A percentile compares a stretch with the other conserved stretches of the same genome.
These are phyloP conservation scores for Syrista parreyssii DNA, from an alignment of 2,888 invertebrate genomes.

Conservation along the genomic window DNA sequence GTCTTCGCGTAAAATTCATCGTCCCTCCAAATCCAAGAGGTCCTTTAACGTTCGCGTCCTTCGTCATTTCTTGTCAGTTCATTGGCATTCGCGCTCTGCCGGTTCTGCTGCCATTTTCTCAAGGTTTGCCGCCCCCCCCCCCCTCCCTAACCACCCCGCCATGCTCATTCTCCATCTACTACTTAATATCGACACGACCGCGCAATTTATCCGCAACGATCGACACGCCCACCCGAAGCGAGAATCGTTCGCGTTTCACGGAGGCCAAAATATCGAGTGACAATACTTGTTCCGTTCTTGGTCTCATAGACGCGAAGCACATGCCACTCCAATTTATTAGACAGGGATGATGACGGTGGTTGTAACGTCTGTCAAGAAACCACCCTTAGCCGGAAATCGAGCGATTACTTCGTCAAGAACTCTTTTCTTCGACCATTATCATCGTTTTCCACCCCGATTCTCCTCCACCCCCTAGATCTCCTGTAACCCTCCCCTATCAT, in stretches of 20 bases:
- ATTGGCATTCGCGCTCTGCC: conserved; percentile 51
- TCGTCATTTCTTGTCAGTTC: conserved; percentile 46
- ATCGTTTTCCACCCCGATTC: conserved; percentile 11
- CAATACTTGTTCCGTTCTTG: neutral
- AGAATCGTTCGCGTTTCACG: conserved; percentile 30
- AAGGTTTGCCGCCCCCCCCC: neutral
- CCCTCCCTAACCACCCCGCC: conserved; percentile 27
- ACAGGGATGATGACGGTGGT: neutral
- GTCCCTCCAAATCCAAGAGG: neutral
- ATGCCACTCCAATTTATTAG: conserved; percentile 3
- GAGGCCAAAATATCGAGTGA: neutral
- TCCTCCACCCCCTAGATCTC: conserved; percentile 9
- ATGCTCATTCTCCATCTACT: conserved; percentile 58
- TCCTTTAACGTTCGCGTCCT: conserved; percentile 27
- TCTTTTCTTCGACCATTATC: conserved; percentile 14
- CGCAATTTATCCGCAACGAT: conserved; percentile 54
- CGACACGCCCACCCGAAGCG: conserved; percentile 45
- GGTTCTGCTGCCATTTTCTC: neutral
- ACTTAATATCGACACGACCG: conserved; percentile 45
- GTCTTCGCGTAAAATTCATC: no score
- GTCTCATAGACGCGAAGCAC: neutral
- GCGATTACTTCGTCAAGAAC: conserved; percentile 5
- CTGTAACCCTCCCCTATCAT: conserved; percentile 6
- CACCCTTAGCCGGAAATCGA: conserved; percentile 15
- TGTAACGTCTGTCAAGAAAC: neutral